Evolutionary conservation across 2,888 invertebrate genomes (phyloP).

Genomic region (Netelia melanura): DNA sequence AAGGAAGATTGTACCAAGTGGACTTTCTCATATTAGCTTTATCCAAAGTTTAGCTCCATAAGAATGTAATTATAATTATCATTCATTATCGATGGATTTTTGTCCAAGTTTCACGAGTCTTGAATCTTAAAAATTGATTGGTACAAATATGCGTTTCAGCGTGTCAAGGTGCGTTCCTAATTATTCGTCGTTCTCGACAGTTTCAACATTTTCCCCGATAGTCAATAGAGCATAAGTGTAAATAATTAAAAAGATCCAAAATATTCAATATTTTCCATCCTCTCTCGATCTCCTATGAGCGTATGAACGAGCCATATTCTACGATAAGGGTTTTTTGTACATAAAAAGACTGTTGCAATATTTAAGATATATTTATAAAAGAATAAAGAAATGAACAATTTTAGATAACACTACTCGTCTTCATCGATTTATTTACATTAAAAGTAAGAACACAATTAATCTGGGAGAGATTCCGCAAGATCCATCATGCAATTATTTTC

Average conservation of each 20-base stretch:
- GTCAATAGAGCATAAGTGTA: slow-evolving; percentile 68
- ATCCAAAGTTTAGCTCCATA: slow-evolving; percentile 67
- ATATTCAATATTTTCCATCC: slow-evolving; percentile 2
- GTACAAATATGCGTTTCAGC: neutral
- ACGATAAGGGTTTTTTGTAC: slow-evolving; percentile 67
- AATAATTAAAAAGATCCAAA: slow-evolving; percentile 59
- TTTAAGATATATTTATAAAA: slow-evolving; percentile 78
- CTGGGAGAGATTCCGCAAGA: slow-evolving; percentile 84
- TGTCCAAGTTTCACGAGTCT: neutral
- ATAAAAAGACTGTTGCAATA: slow-evolving; percentile 75
- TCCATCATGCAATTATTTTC: slow-evolving; percentile 83
- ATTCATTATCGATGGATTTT: neutral
- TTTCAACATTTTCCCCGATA: slow-evolving; percentile 43
- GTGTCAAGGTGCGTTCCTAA: slow-evolving; percentile 14
- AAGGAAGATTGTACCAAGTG: slow-evolving; percentile 63
- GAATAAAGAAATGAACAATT: slow-evolving; percentile 55
- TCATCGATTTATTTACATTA: slow-evolving; percentile 26
- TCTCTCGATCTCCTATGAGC: slow-evolving; percentile 28
- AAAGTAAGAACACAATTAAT: neutral
- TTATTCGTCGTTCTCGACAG: neutral
- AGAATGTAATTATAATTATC: slow-evolving; percentile 48
- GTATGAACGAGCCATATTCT: slow-evolving; percentile 3
- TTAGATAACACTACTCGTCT: slow-evolving; percentile 33
- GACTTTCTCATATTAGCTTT: slow-evolving; percentile 69
- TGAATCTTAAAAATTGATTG: slow-evolving; percentile 3